These are phyloP conservation scores for Rhopalosiphum maidis DNA, from an alignment of 1,140 invertebrate species.

Conservation along the genomic window DNA sequence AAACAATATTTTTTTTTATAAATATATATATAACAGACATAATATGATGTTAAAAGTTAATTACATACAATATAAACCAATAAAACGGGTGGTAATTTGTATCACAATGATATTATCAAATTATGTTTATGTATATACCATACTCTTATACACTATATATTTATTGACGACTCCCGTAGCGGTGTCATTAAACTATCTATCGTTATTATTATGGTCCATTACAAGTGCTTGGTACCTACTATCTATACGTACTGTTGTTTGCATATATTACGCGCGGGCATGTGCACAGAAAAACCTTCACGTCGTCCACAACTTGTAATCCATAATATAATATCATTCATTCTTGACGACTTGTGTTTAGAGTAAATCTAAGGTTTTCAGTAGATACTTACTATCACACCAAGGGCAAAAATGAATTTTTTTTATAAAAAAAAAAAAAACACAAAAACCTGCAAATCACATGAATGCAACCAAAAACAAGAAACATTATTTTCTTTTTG, in stretches of 20 bases:
- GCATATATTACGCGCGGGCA: neutral
- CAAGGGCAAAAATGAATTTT: neutral
- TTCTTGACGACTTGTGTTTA: neutral
- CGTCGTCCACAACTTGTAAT: neutral
- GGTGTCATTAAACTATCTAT: neutral
- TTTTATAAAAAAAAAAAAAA: neutral
- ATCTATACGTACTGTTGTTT: neutral
- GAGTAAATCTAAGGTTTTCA: neutral
- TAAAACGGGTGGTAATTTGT: neutral
- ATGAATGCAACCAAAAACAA: neutral
- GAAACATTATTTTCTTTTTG: neutral
- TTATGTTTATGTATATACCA: neutral
- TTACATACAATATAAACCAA: neutral
- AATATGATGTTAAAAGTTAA: neutral
- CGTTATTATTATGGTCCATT: conserved; percentile 5
- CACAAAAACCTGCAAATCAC: neutral
- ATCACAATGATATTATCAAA: neutral
- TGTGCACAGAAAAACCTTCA: neutral
- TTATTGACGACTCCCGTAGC: neutral
- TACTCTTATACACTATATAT: neutral
- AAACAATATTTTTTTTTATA: neutral
- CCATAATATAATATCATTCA: neutral
- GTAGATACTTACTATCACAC: neutral
- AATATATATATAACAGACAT: neutral
- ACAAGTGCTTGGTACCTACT: neutral